Percentiles rank a stretch among this genome's conserved stretches.
Evolutionary conservation across 2,797 vertebrate species (phyloP).

Genomic region (Sebastes variabilis): DNA sequence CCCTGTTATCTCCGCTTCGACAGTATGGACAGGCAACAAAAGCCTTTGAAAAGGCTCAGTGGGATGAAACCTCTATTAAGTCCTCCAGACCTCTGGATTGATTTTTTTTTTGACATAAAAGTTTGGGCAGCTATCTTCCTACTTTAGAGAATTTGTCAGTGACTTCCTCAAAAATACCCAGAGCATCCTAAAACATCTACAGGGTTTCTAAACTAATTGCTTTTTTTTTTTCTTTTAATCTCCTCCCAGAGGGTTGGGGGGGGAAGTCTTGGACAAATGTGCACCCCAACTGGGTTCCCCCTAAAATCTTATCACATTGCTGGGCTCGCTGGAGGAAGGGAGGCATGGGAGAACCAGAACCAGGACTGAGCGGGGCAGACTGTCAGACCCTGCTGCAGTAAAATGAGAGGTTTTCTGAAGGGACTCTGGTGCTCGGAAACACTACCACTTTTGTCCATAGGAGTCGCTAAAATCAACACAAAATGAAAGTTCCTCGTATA

Average conservation of each 20-base stretch:
- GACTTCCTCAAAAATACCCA: not conserved
- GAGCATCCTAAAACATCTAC: not conserved
- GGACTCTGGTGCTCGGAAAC: not conserved
- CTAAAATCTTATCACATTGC: not conserved
- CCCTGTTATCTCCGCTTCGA: constrained; percentile 16
- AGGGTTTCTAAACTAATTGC: not conserved
- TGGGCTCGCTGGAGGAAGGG: too few relatives aligned
- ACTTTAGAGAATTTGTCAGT: constrained; percentile 1
- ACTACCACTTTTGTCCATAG: not conserved
- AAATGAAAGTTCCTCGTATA: too few relatives aligned
- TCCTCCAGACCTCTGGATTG: constrained; percentile 28
- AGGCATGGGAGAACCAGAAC: too few relatives aligned
- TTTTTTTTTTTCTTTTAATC: not conserved
- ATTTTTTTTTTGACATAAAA: constrained; percentile 40
- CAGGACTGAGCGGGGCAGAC: not conserved
- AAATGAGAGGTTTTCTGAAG: not conserved
- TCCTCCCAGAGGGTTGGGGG: not conserved
- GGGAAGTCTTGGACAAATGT: not conserved
- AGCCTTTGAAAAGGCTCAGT: constrained; percentile 13
- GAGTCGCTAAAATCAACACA: too few relatives aligned
- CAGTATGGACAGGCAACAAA: constrained; percentile 19
- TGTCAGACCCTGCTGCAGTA: too few relatives aligned
- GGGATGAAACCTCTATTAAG: constrained; percentile 40
- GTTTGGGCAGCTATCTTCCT: constrained; percentile 11
- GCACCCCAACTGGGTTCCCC: not conserved